Percentiles rank a stretch among this genome's conserved stretches.
These are phyloP conservation scores for Physella acuta DNA, from an alignment of 1,140 invertebrate species.

Conservation along the genomic window DNA sequence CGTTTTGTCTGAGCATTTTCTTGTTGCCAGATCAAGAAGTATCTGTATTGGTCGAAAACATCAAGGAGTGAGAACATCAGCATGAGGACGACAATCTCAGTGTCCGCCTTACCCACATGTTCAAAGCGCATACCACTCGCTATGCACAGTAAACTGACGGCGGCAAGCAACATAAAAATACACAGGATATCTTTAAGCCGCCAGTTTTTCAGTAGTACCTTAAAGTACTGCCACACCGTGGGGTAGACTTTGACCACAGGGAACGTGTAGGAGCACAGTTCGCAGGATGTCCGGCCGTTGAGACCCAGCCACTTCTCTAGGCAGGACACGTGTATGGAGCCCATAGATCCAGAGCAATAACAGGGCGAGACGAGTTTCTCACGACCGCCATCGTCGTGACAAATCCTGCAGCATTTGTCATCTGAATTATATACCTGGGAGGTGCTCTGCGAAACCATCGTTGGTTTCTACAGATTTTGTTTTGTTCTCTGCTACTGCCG, in stretches of 20 bases:
- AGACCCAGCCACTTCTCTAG: slow-evolving; percentile 70
- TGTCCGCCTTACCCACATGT: neutral
- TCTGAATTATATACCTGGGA: neutral
- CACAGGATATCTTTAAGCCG: neutral
- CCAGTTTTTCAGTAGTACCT: neutral
- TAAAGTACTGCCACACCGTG: neutral
- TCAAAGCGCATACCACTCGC: neutral
- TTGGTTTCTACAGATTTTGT: too few relatives aligned
- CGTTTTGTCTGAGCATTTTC: neutral
- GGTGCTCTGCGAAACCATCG: neutral
- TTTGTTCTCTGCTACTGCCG: too few relatives aligned
- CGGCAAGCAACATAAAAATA: neutral
- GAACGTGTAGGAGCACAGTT: slow-evolving; percentile 66
- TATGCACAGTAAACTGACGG: slow-evolving; percentile 7
- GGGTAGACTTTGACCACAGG: slow-evolving; percentile 43
- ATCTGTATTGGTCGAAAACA: neutral
- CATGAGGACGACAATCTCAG: neutral
- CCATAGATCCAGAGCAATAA: slow-evolving; percentile 70
- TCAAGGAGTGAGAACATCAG: slow-evolving; percentile 7
- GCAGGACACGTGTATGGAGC: slow-evolving; percentile 69
- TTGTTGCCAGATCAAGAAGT: neutral
- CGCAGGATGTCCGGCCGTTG: slow-evolving; percentile 64
- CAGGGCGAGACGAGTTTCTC: slow-evolving; percentile 66
- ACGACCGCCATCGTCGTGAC: slow-evolving; percentile 60
- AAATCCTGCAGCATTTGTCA: slow-evolving; percentile 52